A percentile compares a stretch with the other conserved stretches of the same genome.
Evolutionary conservation across 1,140 invertebrate genomes (phyloP).

Genomic region (Andrena cerasifolii): DNA sequence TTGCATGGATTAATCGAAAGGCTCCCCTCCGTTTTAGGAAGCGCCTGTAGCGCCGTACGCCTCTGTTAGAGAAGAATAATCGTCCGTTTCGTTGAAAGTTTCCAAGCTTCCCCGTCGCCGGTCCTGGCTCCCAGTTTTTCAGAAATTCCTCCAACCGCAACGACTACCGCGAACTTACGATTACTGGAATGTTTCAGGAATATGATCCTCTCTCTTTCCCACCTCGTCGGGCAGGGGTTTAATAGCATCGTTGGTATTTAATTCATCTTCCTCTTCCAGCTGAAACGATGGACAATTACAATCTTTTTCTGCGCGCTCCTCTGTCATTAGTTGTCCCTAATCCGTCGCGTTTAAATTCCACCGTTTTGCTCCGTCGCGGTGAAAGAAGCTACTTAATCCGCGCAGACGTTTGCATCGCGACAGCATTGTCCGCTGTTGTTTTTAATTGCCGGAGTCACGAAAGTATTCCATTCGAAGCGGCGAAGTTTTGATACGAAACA

Average conservation of each 20-base stretch:
- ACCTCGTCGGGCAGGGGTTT: background rate
- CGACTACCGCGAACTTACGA: background rate
- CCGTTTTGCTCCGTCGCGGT: background rate
- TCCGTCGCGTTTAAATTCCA: no score
- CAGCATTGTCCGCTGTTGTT: no score
- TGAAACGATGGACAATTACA: no score
- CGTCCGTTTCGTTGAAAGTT: background rate
- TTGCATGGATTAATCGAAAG: background rate
- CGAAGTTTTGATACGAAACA: background rate
- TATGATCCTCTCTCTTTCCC: no score
- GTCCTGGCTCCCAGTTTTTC: background rate
- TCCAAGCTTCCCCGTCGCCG: background rate
- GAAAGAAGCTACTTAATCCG: background rate
- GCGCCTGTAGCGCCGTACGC: no score
- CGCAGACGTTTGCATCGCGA: background rate
- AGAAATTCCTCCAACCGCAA: background rate
- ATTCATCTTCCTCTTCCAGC: no score
- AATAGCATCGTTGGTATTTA: conserved; percentile 1
- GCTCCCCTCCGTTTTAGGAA: background rate
- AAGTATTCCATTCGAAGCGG: conserved; percentile 1
- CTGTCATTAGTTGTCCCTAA: no score
- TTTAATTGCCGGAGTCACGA: background rate
- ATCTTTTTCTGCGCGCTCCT: no score
- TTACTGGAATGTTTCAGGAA: background rate
- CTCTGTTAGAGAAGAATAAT: background rate